phyloP scores from a whole-genome alignment of 2,797 vertebrate genomes.

The Hyperoplus immaculatus region DNA sequence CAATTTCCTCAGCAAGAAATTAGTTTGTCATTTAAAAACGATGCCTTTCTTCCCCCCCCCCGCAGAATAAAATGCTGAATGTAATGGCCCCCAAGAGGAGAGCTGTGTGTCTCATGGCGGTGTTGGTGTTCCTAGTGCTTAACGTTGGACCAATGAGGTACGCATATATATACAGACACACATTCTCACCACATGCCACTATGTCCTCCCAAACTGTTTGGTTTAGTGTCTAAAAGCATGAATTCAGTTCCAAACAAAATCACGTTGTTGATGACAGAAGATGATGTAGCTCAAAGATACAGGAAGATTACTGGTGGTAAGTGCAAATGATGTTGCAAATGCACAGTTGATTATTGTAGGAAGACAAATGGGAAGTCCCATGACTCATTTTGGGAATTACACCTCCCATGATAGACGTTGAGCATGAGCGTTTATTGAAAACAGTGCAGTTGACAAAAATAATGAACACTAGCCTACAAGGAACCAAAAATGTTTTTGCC shows the following conservation, averaged over 20 bases:
- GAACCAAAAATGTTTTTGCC: neutral
- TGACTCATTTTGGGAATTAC: slow-evolving; percentile 66
- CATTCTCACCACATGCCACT: neutral
- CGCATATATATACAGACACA: neutral
- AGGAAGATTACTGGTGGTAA: neutral
- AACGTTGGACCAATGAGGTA: slow-evolving; percentile 91
- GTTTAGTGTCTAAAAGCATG: neutral
- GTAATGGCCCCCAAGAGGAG: slow-evolving; percentile 90
- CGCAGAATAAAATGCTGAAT: slow-evolving; percentile 91
- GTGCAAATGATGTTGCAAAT: slow-evolving; percentile 1
- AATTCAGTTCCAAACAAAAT: slow-evolving; percentile 19
- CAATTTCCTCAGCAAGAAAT: neutral
- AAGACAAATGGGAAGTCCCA: slow-evolving; percentile 62
- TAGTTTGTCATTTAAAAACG: neutral
- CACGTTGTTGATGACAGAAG: neutral
- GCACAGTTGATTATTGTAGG: slow-evolving; percentile 38
- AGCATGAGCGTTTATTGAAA: slow-evolving; percentile 45
- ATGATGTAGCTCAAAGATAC: neutral
- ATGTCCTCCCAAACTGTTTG: neutral
- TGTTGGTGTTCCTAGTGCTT: slow-evolving; percentile 90
- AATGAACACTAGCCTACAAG: neutral
- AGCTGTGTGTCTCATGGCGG: slow-evolving; percentile 92
- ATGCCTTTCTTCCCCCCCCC: neutral
- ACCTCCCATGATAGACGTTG: slow-evolving; percentile 30
- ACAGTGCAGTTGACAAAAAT: slow-evolving; percentile 11